Base-by-base conservation (phyloP, 1,140 invertebrate species). In the Diachasma alloeum region DNA sequence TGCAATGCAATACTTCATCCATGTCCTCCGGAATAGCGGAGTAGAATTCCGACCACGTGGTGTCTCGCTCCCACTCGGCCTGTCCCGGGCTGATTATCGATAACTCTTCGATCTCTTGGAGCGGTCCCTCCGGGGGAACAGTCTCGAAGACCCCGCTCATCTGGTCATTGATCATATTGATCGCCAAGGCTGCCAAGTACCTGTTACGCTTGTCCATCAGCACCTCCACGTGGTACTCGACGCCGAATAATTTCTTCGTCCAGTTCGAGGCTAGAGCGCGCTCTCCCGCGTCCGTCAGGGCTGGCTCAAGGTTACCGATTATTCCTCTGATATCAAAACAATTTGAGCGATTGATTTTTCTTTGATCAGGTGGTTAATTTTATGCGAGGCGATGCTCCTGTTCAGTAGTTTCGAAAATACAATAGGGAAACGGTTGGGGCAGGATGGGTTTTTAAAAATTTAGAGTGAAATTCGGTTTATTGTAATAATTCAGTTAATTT, bases 151-250 rank as follows among this genome's bases (percentile, higher is more conserved):
- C 48, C 13, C 81, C 82, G 22, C 26, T 66, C 75, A 81, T 69
- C 46, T 84, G 78, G 69, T 83, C 80, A 31, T 82, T 83, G 10
- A 84, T 76, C 75, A 84, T 79, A 26, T 76, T 79, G 1, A 83
- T 56, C 0, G 79, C 78, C 11, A 83, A 72, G 0, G 73, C 73
- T 0, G 82, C 78, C 17, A 83, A 71, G 73, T 83, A 84, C 71
- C 79, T 80, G 59, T 84, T 84, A 4, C 81, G 75, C 46, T 84
- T 84, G 24, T 82, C 79, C n/a, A 80, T 75, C n/a, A 83, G 76
- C 15, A 81, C 76, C 22, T 79, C 70, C 1, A 80, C 80, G 24
- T 81, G 79, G 74, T 83, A 84, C 63, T 82, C 81, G 11, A 79
- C 77, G 10, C 76, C 79, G 31, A 82, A 83, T 1, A 84, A 63